Evolutionary conservation across 92 coral and sea anemone species (phyloP).

Genomic region (Micromussa lordhowensis): DNA sequence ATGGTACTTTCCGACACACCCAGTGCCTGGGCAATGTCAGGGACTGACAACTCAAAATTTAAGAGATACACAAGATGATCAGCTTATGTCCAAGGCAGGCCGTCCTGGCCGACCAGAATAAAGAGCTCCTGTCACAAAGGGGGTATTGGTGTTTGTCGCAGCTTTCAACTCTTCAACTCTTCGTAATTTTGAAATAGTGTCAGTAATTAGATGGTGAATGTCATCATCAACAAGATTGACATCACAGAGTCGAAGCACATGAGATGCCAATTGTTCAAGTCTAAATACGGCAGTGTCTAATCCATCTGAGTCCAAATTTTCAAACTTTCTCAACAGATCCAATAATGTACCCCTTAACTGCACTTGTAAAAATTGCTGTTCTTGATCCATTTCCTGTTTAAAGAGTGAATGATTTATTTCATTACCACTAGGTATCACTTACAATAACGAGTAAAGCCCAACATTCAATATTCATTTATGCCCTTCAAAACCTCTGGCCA

Average conservation of each 20-base stretch:
- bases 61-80: slow-evolving; percentile 50
- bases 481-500: too few species aligned
- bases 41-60: slow-evolving; percentile 41
- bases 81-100: slow-evolving; percentile 42
- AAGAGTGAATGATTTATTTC: slow-evolving; percentile 11
- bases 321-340: slow-evolving; percentile 51
- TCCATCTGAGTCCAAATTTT: slow-evolving; percentile 57
- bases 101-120: slow-evolving; percentile 52
- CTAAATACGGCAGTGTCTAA: slow-evolving; percentile 49
- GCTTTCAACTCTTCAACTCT: slow-evolving; percentile 63
- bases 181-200: slow-evolving; percentile 45
- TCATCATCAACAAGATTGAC: slow-evolving; percentile 57
- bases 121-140: slow-evolving; percentile 36
- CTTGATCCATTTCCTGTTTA: slow-evolving; percentile 37
- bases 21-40: slow-evolving; percentile 66
- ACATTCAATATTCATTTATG: too few species aligned
- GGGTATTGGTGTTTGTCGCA: slow-evolving; percentile 44
- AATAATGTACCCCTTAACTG: slow-evolving; percentile 58
- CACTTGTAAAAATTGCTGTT: slow-evolving; percentile 15
- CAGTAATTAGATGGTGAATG: slow-evolving; percentile 30
- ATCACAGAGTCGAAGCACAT: slow-evolving; percentile 60
- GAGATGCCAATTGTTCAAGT: slow-evolving; percentile 62
- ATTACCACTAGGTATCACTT: slow-evolving; percentile 19
- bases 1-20: slow-evolving; percentile 67
- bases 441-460: too few species aligned